Base-by-base conservation (phyloP, 2,888 invertebrate species). In the Cheilosia urbana region DNA sequence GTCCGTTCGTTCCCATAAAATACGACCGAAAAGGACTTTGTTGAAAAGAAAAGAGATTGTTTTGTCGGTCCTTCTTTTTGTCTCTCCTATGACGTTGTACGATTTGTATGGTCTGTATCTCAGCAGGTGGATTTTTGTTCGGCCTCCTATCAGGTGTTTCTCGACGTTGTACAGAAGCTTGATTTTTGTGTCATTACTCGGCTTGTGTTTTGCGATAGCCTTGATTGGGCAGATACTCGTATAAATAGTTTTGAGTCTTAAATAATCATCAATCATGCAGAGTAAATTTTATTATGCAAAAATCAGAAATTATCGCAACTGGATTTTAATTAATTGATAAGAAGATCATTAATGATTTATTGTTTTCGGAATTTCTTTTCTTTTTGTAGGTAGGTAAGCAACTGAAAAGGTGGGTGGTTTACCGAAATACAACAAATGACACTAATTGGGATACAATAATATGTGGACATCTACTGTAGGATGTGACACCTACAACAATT, bases 61-160 rank as follows among this genome's bases (percentile, higher is more conserved):
- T 45, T 51, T 69, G 11, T 37, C 34, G 3, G 9, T 2, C 13
- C 11, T 37, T 37, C 13, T 2, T 58, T 63, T 42, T 49, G 30
- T 24, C 11, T 51, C 34, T 19, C 24, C 34, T 40, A 21, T 19
- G 40, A 30, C 15, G 57, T 58, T 69, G 47, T 69, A 34, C 34
- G 57, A 60, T 45, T 45, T 73, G 53, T 71, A 60, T 53, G 49
- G 60, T 30, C n/a, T 27, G 60, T 71, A 30, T 37, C 82, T 30
- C 60, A 66, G 77, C 77, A 82, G 77, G 71, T 82, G 77, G 55
- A 76, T 60, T 73, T 66, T 34, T 42, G 4, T 63, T 51, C 62
- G 65, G 51, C 42, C 53, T 60, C 45, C 65, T 65, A 58, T 71
- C 63, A 57, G 40, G 17, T 51, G 30, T 66, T 34, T 42, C 2